Evolutionary conservation across 2,888 invertebrate species (phyloP), one percentile per base, ranked within the genome.

Genomic region (Rhodophaea formosa): DNA sequence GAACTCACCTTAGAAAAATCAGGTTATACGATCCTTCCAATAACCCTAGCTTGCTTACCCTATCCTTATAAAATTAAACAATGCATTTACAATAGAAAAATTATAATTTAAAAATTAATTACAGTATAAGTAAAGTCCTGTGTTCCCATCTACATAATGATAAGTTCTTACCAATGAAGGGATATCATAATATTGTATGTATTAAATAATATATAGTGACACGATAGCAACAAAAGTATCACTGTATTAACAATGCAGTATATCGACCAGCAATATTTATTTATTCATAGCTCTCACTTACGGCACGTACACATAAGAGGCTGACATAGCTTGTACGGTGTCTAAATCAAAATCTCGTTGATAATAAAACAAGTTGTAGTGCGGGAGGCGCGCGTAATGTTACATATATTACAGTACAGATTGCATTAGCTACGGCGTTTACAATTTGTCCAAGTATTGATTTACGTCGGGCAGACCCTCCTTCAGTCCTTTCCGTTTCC

Each of bases 401-500:
- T 86, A 85, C 82, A 87, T 88, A 88, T 88, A 84, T 86, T 90
- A 89, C 86, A 89, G 74, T 79, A 79, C 76, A 76, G 80, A 85
- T 86, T 86, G 80, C 69, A 74, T 86, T 86, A 82, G 87, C 88
- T 88, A 88, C 75, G 79, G 73, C 79, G 80, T 86, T 98, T 99
- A 99, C 96, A 99, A 93, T 93, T 99, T 99, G 94, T 99, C 99
- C 93, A 99, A 93, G 92, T 98, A 99, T 93, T 97, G 96, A 81
- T 95, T 92, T 81, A 99, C 93, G 84, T 97, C 97, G 78, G 99
- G 99, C 72, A 99, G 94, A 86, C 97, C 97, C 84, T 99, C 99
- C 92, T 99, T 99, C 83, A 99, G 94, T 90, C 99, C 99, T 94
- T 99, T 99, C 91, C 99, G 95, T 93, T 99, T 99, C 88, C 99